These are phyloP conservation scores for Chironomus riparius DNA, from an alignment of 2,888 invertebrate genomes.

Conservation along the genomic window DNA sequence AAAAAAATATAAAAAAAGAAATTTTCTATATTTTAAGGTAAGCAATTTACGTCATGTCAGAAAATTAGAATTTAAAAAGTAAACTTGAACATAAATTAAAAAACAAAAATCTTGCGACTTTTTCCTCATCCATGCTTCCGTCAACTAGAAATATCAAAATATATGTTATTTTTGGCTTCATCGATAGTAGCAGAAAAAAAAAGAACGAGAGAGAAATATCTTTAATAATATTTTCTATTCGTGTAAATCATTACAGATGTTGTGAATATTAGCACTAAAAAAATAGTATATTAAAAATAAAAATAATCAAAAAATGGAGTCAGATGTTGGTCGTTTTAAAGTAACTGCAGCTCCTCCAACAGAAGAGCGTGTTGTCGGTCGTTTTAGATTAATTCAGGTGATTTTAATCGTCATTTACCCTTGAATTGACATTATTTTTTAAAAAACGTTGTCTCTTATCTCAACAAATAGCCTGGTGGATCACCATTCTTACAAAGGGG, in stretches of 20 bases:
- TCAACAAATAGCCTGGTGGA: slow-evolving; percentile 28
- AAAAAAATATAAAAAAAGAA: no score
- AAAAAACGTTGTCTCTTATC: no score
- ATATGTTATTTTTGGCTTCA: no score
- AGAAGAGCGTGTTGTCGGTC: slow-evolving; percentile 37
- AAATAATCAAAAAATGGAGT: slow-evolving; percentile 33
- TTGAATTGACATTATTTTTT: neutral
- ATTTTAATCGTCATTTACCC: slow-evolving; percentile 33
- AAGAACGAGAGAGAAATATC: no score
- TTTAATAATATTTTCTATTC: neutral
- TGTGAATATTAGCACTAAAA: slow-evolving; percentile 19
- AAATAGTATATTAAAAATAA: neutral
- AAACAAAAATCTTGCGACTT: no score
- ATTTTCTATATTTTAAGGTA: no score
- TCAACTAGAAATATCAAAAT: no score
- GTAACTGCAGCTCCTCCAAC: slow-evolving; percentile 43
- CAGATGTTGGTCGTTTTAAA: slow-evolving; percentile 46
- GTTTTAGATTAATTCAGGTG: slow-evolving; percentile 40
- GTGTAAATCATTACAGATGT: slow-evolving; percentile 30
- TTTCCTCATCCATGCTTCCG: no score
- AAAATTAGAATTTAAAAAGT: no score
- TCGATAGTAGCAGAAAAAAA: no score
- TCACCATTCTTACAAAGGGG: slow-evolving; percentile 42
- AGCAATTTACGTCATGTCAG: no score
- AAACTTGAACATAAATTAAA: no score